Evolutionary conservation across 2,113 vertebrate genomes (phyloP).

Genomic region (Aegotheles bennettii): DNA sequence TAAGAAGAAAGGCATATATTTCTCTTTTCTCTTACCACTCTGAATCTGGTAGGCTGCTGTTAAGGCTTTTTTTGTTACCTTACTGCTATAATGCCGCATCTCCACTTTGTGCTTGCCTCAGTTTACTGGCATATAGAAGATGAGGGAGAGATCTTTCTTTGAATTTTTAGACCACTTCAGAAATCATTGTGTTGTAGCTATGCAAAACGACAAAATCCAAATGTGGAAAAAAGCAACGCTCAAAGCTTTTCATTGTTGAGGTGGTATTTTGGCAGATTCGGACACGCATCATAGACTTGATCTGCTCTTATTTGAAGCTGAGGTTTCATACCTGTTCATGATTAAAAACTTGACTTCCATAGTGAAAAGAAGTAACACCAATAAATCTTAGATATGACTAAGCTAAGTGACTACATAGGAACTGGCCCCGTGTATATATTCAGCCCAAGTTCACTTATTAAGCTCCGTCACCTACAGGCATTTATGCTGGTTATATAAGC

Average conservation of each 20-base stretch:
- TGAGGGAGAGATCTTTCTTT: not conserved
- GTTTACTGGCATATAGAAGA: not conserved
- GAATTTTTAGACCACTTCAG: not conserved
- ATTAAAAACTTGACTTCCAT: not conserved
- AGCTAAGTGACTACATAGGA: not conserved
- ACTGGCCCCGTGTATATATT: not conserved
- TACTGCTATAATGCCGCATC: not conserved
- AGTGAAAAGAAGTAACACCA: not conserved
- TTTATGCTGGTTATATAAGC: not conserved
- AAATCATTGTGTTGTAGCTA: not conserved
- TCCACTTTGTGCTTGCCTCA: not conserved
- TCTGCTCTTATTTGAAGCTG: not conserved
- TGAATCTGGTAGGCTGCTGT: not conserved
- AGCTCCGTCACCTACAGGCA: not conserved
- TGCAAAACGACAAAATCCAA: not conserved
- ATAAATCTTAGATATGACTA: not conserved
- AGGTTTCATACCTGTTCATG: not conserved
- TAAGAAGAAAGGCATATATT: not conserved
- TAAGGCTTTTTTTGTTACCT: not conserved
- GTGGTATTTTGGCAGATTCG: fast-evolving
- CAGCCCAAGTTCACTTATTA: not conserved
- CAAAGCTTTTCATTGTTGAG: not conserved
- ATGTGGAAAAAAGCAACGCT: not conserved
- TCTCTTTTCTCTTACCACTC: not conserved
- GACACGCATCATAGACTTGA: not conserved